Evolutionary conservation across 1,140 invertebrate species (phyloP), one percentile per base, ranked within the genome.

Genomic region (Euwallacea fornicatus): DNA sequence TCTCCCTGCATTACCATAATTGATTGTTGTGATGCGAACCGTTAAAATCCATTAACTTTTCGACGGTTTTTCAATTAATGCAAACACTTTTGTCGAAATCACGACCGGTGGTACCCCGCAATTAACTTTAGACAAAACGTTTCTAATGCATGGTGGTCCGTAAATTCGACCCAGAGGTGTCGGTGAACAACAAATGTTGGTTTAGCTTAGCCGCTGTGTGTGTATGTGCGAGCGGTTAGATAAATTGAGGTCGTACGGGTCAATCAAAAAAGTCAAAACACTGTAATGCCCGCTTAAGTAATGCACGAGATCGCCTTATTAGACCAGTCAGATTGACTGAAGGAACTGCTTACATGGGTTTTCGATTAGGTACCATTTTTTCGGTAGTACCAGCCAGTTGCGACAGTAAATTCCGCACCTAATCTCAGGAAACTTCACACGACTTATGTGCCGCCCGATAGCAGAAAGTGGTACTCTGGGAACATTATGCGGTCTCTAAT

Each of bases 11-110:
- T 64, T 64, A 66, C 54, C n/a, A 43, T 68, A 68, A 68, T 68
- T 68, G 55, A 68, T 68, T 68, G 66, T 60, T 68, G 54, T 68
- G 66, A 68, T 54, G 55, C 42, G 59, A 16, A 33, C 11, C 53
- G 55, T 68, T 47, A 68, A 68, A 68, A 68, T 60, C 66, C 66
- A 68, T 68, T 68, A 68, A 68, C 66, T 21, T 60, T 68, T 68
- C 66, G 43, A 16, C 16, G 41, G 66, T 59, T 68, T 59, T 54
- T 60, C 64, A 66, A 66, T 66, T 66, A 66, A 66, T 56, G 53
- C 42, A 56, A 56, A 13, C 64, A 56, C 41, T 43, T 54, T 42
- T 41, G 46, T 56, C 8, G 41, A n/a, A 66, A 42, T 42, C 53
- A 66, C 64, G 53, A 56, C 54, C 16, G 54, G 16, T 21, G 54